Conservation (phyloP, 2,888 invertebrate species). For the Harpalus rufipes region DNA sequence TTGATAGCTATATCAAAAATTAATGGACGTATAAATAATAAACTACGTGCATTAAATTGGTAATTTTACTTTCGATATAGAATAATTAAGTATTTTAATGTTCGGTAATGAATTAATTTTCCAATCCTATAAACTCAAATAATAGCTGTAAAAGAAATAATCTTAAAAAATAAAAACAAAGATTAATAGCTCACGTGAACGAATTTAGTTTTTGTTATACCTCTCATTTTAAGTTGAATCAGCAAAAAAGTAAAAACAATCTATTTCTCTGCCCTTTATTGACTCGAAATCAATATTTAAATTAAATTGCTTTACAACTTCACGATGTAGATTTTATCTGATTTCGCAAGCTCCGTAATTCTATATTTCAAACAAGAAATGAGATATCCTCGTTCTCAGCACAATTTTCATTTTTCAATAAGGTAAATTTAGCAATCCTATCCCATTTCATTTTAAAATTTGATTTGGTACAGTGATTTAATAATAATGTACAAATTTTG, state of each 20-base stretch:
- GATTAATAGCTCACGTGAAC: neutral
- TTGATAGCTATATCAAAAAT: constrained; percentile 5
- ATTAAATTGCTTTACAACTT: constrained; percentile 3
- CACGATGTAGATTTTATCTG: neutral
- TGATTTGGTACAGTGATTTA: neutral
- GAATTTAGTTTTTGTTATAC: constrained; percentile 10
- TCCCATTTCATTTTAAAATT: neutral
- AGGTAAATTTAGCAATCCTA: neutral
- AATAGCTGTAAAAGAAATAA: constrained; percentile 1
- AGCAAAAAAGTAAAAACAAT: neutral
- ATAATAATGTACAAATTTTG: too few species aligned
- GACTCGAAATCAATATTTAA: constrained; percentile 27
- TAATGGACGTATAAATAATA: neutral
- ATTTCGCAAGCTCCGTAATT: neutral
- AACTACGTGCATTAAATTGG: neutral
- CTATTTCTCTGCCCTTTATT: neutral
- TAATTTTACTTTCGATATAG: too few species aligned
- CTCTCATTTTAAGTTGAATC: constrained; percentile 2
- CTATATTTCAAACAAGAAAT: constrained; percentile 19
- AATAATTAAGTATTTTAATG: neutral
- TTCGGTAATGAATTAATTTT: neutral
- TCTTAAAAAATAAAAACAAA: neutral
- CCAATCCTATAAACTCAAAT: neutral
- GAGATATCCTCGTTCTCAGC: neutral
- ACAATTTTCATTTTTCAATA: neutral